A percentile compares a stretch with the other conserved stretches of the same genome.
phyloP scores from a whole-genome alignment of 2,888 invertebrate genomes.

The Pachydiplax longipennis region DNA sequence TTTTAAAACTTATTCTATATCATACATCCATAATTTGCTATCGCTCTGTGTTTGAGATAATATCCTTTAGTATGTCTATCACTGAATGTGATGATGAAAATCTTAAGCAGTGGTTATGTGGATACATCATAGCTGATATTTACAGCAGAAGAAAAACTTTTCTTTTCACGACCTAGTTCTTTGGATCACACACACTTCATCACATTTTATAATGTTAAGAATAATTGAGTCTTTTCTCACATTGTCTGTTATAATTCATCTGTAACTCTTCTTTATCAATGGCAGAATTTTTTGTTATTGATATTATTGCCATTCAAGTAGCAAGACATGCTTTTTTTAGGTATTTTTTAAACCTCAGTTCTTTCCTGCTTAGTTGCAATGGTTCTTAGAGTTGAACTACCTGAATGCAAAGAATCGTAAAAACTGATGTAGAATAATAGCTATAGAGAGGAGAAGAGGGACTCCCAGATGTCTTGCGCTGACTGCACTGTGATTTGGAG shows the following conservation, averaged over 20 bases:
- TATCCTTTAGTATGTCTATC: background rate
- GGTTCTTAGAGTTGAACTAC: background rate
- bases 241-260: background rate
- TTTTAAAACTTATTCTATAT: background rate
- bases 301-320: background rate
- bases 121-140: background rate
- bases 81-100: background rate
- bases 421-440: background rate
- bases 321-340: background rate
- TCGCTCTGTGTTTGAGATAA: background rate
- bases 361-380: background rate
- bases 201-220: background rate
- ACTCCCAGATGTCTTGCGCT: background rate
- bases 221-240: background rate
- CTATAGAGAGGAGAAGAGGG: background rate
- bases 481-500: slow-evolving; percentile 14
- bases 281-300: background rate
- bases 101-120: background rate
- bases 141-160: background rate
- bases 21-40: background rate
- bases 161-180: background rate
- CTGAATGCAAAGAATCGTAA: background rate
- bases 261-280: background rate
- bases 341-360: background rate
- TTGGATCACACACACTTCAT: background rate